A percentile compares a stretch with the other conserved stretches of the same genome.
phyloP scores from a whole-genome alignment of 2,113 vertebrate genomes.

The Columbina picui region DNA sequence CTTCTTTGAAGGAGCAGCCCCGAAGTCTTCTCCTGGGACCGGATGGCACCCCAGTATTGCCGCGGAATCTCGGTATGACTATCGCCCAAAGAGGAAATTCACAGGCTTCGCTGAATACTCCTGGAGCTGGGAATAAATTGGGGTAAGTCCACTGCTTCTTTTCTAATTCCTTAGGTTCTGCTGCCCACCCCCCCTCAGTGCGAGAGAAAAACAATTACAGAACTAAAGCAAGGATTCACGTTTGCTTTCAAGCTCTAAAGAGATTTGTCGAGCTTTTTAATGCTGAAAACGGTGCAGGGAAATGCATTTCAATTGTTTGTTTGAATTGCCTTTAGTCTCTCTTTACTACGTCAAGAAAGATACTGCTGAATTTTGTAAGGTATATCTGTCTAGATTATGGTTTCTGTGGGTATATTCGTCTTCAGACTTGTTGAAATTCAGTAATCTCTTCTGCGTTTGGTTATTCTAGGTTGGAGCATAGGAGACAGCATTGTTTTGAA shows the following conservation, averaged over 20 bases:
- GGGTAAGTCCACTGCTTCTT: slow-evolving; percentile 79
- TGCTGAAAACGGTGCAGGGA: not conserved
- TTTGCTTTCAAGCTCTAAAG: not conserved
- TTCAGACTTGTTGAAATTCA: not conserved
- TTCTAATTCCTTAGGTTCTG: not conserved
- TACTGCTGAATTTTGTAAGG: too few relatives aligned
- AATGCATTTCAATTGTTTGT: not conserved
- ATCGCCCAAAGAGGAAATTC: slow-evolving; percentile 78
- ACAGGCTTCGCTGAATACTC: slow-evolving; percentile 71
- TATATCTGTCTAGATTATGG: not conserved
- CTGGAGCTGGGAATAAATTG: slow-evolving; percentile 75
- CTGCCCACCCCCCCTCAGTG: not conserved
- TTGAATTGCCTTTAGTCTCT: not conserved
- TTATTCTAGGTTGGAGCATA: not conserved
- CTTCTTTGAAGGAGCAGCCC: slow-evolving; percentile 79
- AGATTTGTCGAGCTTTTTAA: not conserved
- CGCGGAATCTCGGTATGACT: slow-evolving; percentile 90
- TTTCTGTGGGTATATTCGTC: not conserved
- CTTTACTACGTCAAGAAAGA: not conserved
- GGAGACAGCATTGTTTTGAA: slow-evolving; percentile 2
- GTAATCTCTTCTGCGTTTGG: not conserved
- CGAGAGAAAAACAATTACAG: not conserved
- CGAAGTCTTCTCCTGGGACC: slow-evolving; percentile 71
- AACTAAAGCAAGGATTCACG: fast-evolving
- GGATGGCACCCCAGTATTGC: slow-evolving; percentile 81